phyloP scores from a whole-genome alignment of 2,797 vertebrate genomes.

The Sebastes alutus region DNA sequence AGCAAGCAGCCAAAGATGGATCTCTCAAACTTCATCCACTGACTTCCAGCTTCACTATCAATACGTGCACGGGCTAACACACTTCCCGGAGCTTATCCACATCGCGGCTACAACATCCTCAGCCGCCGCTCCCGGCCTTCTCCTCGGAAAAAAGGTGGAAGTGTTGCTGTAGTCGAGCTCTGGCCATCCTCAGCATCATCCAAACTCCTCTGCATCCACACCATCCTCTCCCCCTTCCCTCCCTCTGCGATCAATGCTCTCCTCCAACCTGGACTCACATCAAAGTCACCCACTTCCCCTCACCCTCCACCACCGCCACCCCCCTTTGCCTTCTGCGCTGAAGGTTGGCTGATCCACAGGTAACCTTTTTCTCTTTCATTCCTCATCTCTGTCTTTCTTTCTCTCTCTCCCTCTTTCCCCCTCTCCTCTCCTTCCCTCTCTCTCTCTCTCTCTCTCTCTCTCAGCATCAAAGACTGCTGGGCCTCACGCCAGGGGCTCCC shows the following conservation, averaged over 20 bases:
- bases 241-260: constrained; percentile 75
- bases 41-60: constrained; percentile 44
- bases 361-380: constrained; percentile 83
- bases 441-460: constrained; percentile 34
- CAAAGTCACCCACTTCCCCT: constrained; percentile 67
- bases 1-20: constrained; percentile 57
- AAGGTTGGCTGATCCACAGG: constrained; percentile 81
- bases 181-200: constrained; percentile 51
- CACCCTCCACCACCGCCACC: constrained; percentile 14
- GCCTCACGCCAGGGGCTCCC: constrained; percentile 81
- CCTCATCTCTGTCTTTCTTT: constrained; percentile 64
- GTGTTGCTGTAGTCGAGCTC: constrained; percentile 45
- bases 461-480: constrained; percentile 84
- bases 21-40: constrained; percentile 66
- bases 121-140: constrained; percentile 5
- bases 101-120: constrained; percentile 35
- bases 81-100: constrained; percentile 60
- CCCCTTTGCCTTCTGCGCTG: constrained; percentile 44
- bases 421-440: background rate
- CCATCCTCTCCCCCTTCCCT: constrained; percentile 28
- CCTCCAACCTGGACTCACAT: constrained; percentile 80
- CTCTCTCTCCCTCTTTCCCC: constrained; percentile 9
- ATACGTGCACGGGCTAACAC: constrained; percentile 42
- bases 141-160: constrained; percentile 42
- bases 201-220: constrained; percentile 45